Base-by-base conservation (phyloP, 2,797 vertebrate genomes). In the Scolopax rusticola region DNA sequence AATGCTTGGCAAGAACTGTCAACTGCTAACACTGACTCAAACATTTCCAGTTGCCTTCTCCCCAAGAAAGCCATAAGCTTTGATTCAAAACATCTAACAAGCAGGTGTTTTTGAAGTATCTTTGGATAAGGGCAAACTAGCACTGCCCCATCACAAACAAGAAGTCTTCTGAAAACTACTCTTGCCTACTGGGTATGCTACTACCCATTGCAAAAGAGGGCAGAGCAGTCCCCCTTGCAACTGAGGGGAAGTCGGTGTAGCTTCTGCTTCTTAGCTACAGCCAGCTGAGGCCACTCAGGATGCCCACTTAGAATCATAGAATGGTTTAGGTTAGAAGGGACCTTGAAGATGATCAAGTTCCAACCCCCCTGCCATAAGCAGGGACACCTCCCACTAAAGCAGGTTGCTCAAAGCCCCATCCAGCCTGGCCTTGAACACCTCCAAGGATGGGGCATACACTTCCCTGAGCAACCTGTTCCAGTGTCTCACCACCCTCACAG, bases 221-320 rank as follows among this genome's bases (percentile, higher is more conserved):
- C 48, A 25, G 2, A 27, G 48, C 23, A 5, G 17, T 12, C 4
- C 3, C 12, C 2, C 13, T 0, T 0, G 9, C 48, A 24, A n/a
- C 36, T 3, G 27, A 90, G 18, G 23, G 3, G 4, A 59, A 2
- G 3, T 1, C 0, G 0, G 8, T 0, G 0, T 1, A 20, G n/a
- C 38, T 33, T 23, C 3, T 27, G 20, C n/a, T 51, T 28, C 23
- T 63, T 2, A 7, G 16, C 32, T 12, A 11, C 20, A 50, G 36
- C 13, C 65, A 53, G 50, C 43, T 2, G 19, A 41, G 30, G n/a
- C 30, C 25, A 11, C 65, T 7, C 19, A 14, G 15, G 14, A 17
- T 4, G 17, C 18, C 59, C 33, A 7, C 1, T 2, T 12, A 43
- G 41, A 43, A 43, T 43, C 41, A 43, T 17, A 43, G 17, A 43